Conservation (phyloP, 1,140 invertebrate species). For the Aethina tumida region DNA sequence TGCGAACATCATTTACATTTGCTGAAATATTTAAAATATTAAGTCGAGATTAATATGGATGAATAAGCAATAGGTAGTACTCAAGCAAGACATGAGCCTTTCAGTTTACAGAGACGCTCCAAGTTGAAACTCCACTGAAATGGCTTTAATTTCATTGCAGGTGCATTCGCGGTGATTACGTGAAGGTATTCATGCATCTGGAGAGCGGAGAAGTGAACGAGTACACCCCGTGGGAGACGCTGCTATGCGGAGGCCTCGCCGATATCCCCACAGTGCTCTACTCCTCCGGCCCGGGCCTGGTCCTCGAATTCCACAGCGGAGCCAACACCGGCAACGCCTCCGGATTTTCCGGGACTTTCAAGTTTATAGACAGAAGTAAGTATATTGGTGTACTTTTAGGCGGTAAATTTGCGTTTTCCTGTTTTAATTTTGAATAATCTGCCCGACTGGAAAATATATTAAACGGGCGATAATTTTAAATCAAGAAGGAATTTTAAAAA, state of each 20-base stretch:
- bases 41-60: no score
- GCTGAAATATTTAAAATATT: no score
- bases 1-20: no score
- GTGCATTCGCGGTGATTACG: constrained; percentile 63
- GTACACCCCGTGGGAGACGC: constrained; percentile 61
- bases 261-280: constrained; percentile 68
- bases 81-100: no score
- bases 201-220: constrained; percentile 66
- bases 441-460: constrained; percentile 1
- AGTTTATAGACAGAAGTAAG: constrained; percentile 75
- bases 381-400: no score
- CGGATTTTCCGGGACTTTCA: constrained; percentile 70
- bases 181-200: constrained; percentile 70
- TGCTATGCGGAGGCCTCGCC: constrained; percentile 62
- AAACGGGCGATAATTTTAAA: no score
- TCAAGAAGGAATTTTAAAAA: no score
- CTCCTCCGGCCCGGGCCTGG: constrained; percentile 67
- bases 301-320: constrained; percentile 71
- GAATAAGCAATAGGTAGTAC: no score
- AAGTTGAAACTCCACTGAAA: background rate
- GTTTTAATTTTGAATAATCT: no score
- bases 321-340: constrained; percentile 48
- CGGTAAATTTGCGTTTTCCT: no score
- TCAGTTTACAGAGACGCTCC: no score
- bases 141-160: constrained; percentile 45